A percentile compares a stretch with the other conserved stretches of the same genome.
phyloP scores from a whole-genome alignment of 1,140 invertebrate species.

The Colletes gigas region DNA sequence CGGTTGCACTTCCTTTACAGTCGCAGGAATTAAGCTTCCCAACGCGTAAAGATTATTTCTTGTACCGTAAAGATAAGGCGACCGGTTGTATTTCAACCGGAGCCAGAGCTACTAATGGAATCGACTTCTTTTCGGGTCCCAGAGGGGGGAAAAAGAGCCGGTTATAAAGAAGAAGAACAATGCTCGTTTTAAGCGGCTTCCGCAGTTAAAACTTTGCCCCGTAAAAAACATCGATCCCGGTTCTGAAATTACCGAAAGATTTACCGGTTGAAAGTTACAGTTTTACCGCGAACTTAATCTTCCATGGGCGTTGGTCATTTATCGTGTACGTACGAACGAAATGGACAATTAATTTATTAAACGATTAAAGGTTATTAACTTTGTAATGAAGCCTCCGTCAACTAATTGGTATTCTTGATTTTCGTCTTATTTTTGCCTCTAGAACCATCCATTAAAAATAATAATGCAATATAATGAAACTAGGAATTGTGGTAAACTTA shows the following conservation, averaged over 20 bases:
- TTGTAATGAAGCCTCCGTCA: no score
- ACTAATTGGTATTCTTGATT: no score
- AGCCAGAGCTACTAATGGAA: conserved; percentile 15
- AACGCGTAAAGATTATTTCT: neutral
- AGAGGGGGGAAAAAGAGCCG: no score
- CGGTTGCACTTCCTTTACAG: neutral
- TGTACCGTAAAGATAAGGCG: conserved; percentile 15
- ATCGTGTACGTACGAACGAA: no score
- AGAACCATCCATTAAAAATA: no score
- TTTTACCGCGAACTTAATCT: neutral
- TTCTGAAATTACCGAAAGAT: conserved; percentile 12
- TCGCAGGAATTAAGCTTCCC: neutral
- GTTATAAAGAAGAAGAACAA: neutral
- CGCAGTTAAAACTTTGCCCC: conserved; percentile 3
- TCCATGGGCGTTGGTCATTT: neutral
- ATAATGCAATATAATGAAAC: no score
- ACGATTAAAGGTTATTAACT: no score
- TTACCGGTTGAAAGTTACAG: conserved; percentile 23
- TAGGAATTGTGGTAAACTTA: no score
- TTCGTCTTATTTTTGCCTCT: no score
- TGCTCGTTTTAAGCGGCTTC: neutral
- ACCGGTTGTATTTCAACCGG: neutral
- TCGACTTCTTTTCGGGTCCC: neutral
- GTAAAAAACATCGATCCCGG: conserved; percentile 22
- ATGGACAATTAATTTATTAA: neutral